Evolutionary conservation across 1,140 invertebrate genomes (phyloP).

Genomic region (Cheumatopsyche charites): DNA sequence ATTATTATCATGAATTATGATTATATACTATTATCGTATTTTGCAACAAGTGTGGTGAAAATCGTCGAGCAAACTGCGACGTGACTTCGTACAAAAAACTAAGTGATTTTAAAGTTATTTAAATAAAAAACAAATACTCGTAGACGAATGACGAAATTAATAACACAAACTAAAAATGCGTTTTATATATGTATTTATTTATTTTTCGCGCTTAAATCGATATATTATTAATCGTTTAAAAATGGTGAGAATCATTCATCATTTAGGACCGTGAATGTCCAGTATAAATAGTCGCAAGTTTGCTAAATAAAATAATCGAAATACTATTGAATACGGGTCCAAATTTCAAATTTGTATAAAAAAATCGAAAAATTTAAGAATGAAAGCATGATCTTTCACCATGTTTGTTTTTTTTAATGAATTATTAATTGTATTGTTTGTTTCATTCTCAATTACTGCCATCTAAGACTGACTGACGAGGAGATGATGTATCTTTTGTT

Average conservation of each 20-base stretch:
- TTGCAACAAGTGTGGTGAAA: conserved; percentile 35
- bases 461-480: conserved; percentile 38
- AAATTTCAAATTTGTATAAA: conserved; percentile 16
- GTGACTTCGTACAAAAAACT: conserved; percentile 12
- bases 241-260: background rate
- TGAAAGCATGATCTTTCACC: conserved; percentile 27
- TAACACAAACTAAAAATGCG: background rate
- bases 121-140: conserved; percentile 16
- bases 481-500: conserved; percentile 37
- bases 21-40: too few relatives aligned
- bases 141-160: background rate
- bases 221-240: conserved; percentile 7
- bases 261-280: too few relatives aligned
- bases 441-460: conserved; percentile 38
- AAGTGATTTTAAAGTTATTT: background rate
- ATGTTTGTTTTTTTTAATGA: conserved; percentile 32
- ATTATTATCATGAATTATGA: background rate
- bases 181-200: conserved; percentile 4
- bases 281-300: background rate
- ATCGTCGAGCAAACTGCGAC: conserved; percentile 28
- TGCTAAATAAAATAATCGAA: background rate
- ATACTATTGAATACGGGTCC: conserved; percentile 25
- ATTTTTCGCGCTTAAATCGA: background rate
- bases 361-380: background rate
- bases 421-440: conserved; percentile 32